Percentiles rank a stretch among this genome's conserved stretches.
phyloP scores from a whole-genome alignment of 2,888 invertebrate genomes.

The Biston betularia region DNA sequence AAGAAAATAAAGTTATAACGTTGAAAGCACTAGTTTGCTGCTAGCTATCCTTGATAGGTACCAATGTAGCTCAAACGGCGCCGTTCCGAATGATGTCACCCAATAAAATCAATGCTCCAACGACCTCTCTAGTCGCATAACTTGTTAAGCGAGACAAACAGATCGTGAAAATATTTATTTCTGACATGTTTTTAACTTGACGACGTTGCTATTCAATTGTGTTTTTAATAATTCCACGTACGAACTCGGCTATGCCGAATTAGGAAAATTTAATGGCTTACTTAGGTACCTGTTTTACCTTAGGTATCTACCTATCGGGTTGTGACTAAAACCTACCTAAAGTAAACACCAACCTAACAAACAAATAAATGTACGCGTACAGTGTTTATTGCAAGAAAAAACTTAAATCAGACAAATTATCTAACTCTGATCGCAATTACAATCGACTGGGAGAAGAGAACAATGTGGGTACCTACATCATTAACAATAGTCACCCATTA shows the following conservation, averaged over 20 bases:
- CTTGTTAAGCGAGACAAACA: slow-evolving; percentile 23
- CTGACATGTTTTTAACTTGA: neutral
- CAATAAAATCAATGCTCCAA: slow-evolving; percentile 46
- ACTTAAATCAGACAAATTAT: slow-evolving; percentile 10
- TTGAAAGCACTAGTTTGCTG: slow-evolving; percentile 6
- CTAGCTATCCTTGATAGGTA: slow-evolving; percentile 2
- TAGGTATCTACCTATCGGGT: neutral
- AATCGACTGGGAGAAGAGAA: slow-evolving; percentile 1
- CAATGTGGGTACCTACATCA: neutral
- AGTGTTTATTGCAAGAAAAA: neutral
- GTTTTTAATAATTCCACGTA: slow-evolving; percentile 19
- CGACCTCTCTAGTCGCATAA: slow-evolving; percentile 51
- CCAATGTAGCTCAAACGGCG: slow-evolving; percentile 15
- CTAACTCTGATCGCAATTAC: neutral
- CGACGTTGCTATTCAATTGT: slow-evolving; percentile 14
- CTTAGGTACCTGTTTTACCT: neutral
- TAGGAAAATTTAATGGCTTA: slow-evolving; percentile 2
- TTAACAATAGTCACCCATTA: slow-evolving; percentile 38
- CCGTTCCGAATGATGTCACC: slow-evolving; percentile 57
- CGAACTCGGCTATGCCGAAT: slow-evolving; percentile 15
- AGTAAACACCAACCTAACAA: no score
- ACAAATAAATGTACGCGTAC: no score
- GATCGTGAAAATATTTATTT: slow-evolving; percentile 17
- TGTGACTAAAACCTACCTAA: neutral
- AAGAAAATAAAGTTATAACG: neutral